Evolutionary conservation across 2,888 invertebrate species (phyloP).

Genomic region (Elysia crispata): DNA sequence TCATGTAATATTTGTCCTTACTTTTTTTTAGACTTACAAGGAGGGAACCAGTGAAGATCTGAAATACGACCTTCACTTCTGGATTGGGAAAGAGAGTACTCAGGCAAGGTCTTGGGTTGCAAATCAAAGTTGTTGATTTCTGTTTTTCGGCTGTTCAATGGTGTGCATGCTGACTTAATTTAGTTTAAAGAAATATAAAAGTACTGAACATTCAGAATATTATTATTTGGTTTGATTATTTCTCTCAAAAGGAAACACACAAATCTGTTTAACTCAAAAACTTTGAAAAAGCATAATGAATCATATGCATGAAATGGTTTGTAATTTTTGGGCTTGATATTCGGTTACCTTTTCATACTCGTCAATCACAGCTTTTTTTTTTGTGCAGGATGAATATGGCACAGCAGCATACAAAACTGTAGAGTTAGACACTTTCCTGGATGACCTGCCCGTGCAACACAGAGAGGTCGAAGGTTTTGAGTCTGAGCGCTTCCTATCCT

Average conservation of each 20-base stretch:
- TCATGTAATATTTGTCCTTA: no score
- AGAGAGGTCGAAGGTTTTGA: conserved; percentile 73
- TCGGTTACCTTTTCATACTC: background rate
- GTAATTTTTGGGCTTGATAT: background rate
- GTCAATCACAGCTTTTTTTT: background rate
- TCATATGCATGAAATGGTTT: no score
- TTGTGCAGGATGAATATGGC: conserved; percentile 75
- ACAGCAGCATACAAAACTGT: conserved; percentile 78
- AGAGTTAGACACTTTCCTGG: conserved; percentile 75
- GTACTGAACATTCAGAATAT: no score
- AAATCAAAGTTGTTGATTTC: background rate
- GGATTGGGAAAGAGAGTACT: conserved; percentile 75
- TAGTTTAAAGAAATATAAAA: no score
- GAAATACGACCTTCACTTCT: conserved; percentile 74
- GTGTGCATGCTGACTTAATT: no score
- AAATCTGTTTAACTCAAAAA: no score
- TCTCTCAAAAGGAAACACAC: no score
- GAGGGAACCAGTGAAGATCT: conserved; percentile 67
- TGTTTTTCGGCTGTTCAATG: background rate
- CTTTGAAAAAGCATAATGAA: no score
- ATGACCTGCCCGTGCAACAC: conserved; percentile 76
- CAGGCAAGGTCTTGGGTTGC: conserved; percentile 63
- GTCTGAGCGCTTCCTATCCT: conserved; percentile 72
- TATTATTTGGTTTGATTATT: no score
- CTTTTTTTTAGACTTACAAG: conserved; percentile 69